Conservation (phyloP, 2,113 vertebrate genomes). For the Indri indri region DNA sequence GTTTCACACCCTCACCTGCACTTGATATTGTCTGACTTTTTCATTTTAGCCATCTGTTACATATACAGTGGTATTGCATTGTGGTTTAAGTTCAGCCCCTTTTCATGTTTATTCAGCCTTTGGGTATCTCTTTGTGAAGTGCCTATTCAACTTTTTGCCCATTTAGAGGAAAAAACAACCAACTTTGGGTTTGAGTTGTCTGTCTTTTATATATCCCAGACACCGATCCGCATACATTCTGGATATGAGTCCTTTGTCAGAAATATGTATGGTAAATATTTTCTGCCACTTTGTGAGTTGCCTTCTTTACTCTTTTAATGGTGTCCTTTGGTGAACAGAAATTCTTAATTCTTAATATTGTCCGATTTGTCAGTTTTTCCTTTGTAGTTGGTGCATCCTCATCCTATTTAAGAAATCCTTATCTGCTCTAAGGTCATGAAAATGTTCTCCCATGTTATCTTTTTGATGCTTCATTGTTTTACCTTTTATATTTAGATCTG, state of each 20-base stretch:
- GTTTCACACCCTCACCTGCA: neutral
- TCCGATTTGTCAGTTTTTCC: neutral
- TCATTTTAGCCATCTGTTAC: neutral
- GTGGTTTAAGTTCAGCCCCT: neutral
- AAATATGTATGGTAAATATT: neutral
- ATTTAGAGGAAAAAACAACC: neutral
- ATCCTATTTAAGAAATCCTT: neutral
- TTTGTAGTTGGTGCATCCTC: neutral
- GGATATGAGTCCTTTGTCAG: neutral
- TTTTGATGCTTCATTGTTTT: neutral
- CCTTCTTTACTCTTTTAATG: neutral
- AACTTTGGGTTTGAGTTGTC: neutral
- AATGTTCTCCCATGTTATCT: neutral
- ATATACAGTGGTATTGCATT: neutral
- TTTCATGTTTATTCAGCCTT: neutral
- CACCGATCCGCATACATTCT: neutral
- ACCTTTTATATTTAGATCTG: neutral
- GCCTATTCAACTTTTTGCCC: neutral
- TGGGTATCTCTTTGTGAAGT: neutral
- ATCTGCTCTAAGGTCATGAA: neutral
- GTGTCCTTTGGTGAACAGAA: neutral
- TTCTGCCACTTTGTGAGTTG: neutral
- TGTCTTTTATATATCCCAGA: neutral
- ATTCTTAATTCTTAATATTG: neutral
- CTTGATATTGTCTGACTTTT: neutral